Evolutionary conservation across 2,888 invertebrate genomes (phyloP), one percentile per base, ranked within the genome.

Genomic region (Chirona hameri): DNA sequence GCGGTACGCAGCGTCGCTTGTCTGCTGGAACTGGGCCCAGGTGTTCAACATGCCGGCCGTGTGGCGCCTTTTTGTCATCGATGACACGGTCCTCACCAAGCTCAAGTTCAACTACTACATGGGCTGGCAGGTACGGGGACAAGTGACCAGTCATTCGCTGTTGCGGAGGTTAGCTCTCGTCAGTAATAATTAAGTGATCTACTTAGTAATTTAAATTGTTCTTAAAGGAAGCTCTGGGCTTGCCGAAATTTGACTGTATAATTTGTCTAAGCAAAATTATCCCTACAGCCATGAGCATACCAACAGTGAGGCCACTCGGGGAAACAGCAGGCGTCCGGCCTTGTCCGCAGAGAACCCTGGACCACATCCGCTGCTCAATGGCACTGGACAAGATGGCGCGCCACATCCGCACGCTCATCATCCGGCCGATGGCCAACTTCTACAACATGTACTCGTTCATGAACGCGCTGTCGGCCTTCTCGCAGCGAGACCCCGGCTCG

Each of bases 361-460:
- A 94, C 88, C 94, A 94, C 86, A 89, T 93, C 86, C 89, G 93
- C 83, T 92, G 93, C 0, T 93, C 93, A 85, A 89, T 91, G 84
- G 94, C 94, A 85, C 88, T 95, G 69, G 90, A 91, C 79, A 90
- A 91, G 84, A 91, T 94, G 46, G 94, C 94, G 0, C 89, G 88
- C 81, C 90, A 91, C 86, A 91, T 95, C 86, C 90, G 92, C 83
- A 90, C 90, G 18, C 88, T 95, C 55, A 90, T 92, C 27, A 92
- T 95, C 85, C 90, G 91, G 57, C 94, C 94, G 0, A 92, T 92
- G 89, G 89, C 91, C 83, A 94, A 94, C 87, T 93, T 94, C 86
- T 93, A 93, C 87, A 95, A 95, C 87, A 90, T 95, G 76, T 94
- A 93, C 87, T 94, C 95, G 87, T 95, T 95, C 86, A 93, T 95